Evolutionary conservation across 2,113 vertebrate species (phyloP).

Genomic region (Vireo altiloquus): DNA sequence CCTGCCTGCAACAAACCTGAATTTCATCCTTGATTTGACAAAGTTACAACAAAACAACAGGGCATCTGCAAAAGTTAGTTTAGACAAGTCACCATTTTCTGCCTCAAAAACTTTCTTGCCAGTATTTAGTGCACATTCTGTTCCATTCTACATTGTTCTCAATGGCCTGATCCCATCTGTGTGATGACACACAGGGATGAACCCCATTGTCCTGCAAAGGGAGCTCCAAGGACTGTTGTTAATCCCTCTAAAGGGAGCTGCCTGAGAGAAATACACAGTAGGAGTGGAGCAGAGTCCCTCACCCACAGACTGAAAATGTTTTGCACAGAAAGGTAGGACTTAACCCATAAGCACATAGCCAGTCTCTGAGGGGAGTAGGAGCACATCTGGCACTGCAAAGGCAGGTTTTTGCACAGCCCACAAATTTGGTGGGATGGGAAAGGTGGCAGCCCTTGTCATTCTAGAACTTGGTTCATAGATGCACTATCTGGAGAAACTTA

Average conservation of each 20-base stretch:
- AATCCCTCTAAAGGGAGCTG: not conserved
- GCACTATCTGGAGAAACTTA: not conserved
- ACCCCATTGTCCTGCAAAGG: not conserved
- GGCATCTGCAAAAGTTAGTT: not conserved
- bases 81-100: not conserved
- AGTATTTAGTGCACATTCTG: not conserved
- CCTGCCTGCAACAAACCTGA: not conserved
- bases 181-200: not conserved
- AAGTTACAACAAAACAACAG: not conserved
- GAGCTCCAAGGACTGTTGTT: not conserved
- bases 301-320: not conserved
- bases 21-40: not conserved
- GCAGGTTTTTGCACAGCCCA: not conserved
- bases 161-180: not conserved
- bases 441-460: not conserved
- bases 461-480: not conserved
- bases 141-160: not conserved
- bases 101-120: not conserved
- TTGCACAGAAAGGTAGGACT: not conserved
- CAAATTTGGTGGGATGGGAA: fast-evolving
- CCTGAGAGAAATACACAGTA: not conserved
- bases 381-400: not conserved
- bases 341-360: not conserved
- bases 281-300: fast-evolving
- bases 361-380: not conserved